Percentiles rank a stretch among this genome's conserved stretches.
These are phyloP conservation scores for Caenorhabditis sp. DNA, from an alignment of 2,888 invertebrate species.

Conservation along the genomic window DNA sequence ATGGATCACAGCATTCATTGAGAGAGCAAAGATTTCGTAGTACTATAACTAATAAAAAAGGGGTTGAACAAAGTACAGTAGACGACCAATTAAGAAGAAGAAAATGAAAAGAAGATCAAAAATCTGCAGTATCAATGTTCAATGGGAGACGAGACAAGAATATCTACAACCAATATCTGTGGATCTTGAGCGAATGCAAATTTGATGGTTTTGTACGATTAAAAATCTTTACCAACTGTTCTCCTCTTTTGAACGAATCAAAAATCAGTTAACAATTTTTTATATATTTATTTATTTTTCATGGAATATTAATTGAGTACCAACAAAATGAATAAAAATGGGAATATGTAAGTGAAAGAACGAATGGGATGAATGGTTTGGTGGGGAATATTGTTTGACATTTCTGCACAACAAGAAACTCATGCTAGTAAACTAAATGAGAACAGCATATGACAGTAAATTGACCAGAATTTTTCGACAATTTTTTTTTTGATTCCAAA, in stretches of 20 bases:
- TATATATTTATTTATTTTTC: neutral
- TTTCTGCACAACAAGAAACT: neutral
- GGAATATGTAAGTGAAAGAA: neutral
- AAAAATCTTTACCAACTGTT: neutral
- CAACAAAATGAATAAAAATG: neutral
- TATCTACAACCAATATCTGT: too few relatives aligned
- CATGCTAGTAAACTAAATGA: neutral
- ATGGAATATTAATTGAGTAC: neutral
- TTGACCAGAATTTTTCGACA: neutral
- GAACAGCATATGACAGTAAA: neutral
- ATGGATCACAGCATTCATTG: too few relatives aligned
- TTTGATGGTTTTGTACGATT: neutral
- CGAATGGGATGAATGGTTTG: neutral
- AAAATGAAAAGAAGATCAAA: too few relatives aligned
- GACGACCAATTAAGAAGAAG: neutral
- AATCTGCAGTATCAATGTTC: neutral
- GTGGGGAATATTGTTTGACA: neutral
- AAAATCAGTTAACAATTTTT: neutral
- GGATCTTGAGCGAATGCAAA: too few relatives aligned
- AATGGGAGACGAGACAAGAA: neutral
- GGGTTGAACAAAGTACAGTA: neutral
- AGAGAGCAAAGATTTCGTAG: too few relatives aligned
- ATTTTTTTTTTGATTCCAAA: neutral
- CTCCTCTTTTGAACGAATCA: neutral
- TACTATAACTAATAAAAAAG: neutral